A percentile compares a stretch with the other conserved stretches of the same genome.
Conservation (phyloP, 2,113 vertebrate genomes). For the Alligator sinensis region DNA sequence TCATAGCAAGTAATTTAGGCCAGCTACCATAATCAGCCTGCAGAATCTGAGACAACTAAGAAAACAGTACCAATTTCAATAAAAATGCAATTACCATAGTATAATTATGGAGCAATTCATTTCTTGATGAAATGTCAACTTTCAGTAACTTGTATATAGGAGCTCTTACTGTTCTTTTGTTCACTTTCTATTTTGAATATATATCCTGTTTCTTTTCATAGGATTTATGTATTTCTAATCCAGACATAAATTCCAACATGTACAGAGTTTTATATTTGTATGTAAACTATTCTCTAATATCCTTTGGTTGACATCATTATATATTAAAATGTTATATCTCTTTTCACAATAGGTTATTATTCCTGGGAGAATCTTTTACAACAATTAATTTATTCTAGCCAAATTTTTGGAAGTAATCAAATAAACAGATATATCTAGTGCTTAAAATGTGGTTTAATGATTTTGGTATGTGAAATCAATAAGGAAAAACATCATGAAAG, state of each 20-base stretch:
- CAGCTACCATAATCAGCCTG: neutral
- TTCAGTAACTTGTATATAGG: neutral
- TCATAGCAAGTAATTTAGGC: neutral
- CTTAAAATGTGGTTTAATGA: neutral
- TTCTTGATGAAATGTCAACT: neutral
- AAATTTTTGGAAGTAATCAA: neutral
- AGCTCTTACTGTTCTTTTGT: neutral
- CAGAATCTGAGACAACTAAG: neutral
- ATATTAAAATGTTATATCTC: neutral
- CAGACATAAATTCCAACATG: neutral
- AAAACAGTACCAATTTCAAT: neutral
- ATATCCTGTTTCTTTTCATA: neutral
- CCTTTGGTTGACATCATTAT: neutral
- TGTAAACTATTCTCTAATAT: neutral
- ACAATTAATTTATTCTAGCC: neutral
- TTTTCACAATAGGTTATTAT: neutral
- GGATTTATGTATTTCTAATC: neutral
- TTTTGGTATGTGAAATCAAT: neutral
- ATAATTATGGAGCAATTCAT: neutral
- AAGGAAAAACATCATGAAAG: neutral
- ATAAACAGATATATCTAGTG: neutral
- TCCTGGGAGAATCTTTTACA: neutral
- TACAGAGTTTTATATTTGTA: neutral
- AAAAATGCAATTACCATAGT: neutral
- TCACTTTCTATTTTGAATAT: neutral